These are phyloP conservation scores for Sinotaia quadrata DNA, from an alignment of 2,888 invertebrate genomes.

Conservation along the genomic window DNA sequence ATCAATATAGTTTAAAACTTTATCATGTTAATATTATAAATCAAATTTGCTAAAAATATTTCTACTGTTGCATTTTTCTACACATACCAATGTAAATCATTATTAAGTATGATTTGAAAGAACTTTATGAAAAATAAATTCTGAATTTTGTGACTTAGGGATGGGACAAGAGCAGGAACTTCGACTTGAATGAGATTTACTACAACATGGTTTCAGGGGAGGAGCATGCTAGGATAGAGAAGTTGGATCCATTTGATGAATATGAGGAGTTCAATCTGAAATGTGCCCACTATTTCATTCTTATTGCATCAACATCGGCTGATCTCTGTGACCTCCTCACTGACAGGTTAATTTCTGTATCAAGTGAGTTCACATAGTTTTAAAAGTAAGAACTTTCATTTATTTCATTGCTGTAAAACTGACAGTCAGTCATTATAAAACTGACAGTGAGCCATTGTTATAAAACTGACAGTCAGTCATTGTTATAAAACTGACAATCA, in stretches of 20 bases:
- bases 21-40: no score
- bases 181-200: conserved; percentile 72
- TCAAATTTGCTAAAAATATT: background rate
- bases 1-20: no score
- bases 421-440: no score
- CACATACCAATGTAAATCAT: background rate
- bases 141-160: conserved; percentile 61
- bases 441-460: no score
- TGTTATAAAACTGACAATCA: no score
- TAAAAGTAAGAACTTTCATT: no score
- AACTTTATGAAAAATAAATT: no score
- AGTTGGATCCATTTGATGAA: conserved; percentile 74
- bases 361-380: no score
- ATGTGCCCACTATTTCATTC: conserved; percentile 73
- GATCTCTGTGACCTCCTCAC: background rate
- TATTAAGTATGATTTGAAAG: no score
- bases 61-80: background rate
- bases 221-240: conserved; percentile 67
- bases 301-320: conserved; percentile 58
- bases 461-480: no score
- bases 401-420: no score
- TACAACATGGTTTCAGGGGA: conserved; percentile 50
- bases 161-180: conserved; percentile 60
- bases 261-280: conserved; percentile 75
- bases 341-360: background rate